A percentile compares a stretch with the other conserved stretches of the same genome.
Conservation (phyloP, 35 echinoderm and acorn worm genomes). For the Apostichopus californicus region DNA sequence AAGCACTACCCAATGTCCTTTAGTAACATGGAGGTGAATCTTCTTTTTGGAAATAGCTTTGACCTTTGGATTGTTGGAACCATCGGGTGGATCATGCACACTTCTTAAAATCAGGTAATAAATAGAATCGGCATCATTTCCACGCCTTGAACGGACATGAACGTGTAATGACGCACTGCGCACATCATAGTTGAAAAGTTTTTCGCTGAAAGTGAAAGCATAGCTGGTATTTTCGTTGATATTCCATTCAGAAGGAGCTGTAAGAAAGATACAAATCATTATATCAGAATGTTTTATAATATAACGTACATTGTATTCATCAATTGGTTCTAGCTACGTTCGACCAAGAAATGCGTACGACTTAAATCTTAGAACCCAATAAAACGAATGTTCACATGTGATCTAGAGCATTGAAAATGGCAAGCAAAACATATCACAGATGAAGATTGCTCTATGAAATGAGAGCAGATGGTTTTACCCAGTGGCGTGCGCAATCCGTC, state of each 20-base stretch:
- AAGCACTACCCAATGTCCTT: conserved; percentile 68
- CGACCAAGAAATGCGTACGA: too few relatives aligned
- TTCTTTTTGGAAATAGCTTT: conserved; percentile 48
- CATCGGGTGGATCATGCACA: conserved; percentile 23
- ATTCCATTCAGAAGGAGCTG: conserved; percentile 16
- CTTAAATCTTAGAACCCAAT: too few relatives aligned
- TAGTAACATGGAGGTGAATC: conserved; percentile 28
- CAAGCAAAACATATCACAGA: too few relatives aligned
- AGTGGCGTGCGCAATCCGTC: too few relatives aligned
- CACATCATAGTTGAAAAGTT: conserved; percentile 68
- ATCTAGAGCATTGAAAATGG: too few relatives aligned
- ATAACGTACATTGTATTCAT: too few relatives aligned
- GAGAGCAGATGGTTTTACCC: too few relatives aligned
- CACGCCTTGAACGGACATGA: conserved; percentile 50
- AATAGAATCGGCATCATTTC: conserved; percentile 23
- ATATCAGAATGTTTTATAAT: too few relatives aligned
- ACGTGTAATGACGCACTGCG: conserved; percentile 67
- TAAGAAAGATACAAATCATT: background rate
- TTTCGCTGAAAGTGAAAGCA: conserved; percentile 62
- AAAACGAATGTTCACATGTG: too few relatives aligned
- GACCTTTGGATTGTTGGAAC: conserved; percentile 35
- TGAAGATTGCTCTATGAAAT: too few relatives aligned
- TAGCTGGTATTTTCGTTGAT: conserved; percentile 51
- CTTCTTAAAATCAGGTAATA: conserved; percentile 56
- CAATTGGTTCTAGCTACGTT: too few relatives aligned